A percentile compares a stretch with the other conserved stretches of the same genome.
Conservation (phyloP, 1,140 invertebrate genomes). For the Dendrolimus kikuchii region DNA sequence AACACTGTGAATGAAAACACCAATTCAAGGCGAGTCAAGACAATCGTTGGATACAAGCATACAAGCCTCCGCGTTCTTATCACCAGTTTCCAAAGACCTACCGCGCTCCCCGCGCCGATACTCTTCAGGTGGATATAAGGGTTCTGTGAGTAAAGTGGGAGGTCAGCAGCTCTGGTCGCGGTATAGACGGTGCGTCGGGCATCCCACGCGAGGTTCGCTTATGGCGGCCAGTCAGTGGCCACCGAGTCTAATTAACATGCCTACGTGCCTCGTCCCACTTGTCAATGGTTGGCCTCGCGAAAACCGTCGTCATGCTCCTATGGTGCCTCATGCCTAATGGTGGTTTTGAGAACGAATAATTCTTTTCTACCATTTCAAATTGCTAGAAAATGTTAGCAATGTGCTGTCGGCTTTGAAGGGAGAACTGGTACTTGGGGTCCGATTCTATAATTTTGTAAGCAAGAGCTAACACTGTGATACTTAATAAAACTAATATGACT, state of each 20-base stretch:
- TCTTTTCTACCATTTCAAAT: no score
- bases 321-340: constrained; percentile 4
- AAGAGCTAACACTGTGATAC: no score
- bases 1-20: constrained; percentile 63
- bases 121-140: neutral
- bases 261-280: constrained; percentile 59
- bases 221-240: constrained; percentile 52
- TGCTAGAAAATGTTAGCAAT: no score
- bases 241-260: constrained; percentile 63
- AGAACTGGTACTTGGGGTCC: no score
- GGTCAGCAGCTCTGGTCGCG: constrained; percentile 29
- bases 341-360: no score
- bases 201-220: constrained; percentile 52
- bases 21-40: constrained; percentile 36
- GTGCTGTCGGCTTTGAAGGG: no score
- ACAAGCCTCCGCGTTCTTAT: constrained; percentile 18
- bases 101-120: constrained; percentile 8
- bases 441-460: no score
- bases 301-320: constrained; percentile 45
- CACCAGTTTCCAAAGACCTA: constrained; percentile 26
- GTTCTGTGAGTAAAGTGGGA: neutral
- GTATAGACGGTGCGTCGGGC: constrained; percentile 54
- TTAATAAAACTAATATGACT: no score
- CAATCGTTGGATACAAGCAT: constrained; percentile 32
- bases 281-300: constrained; percentile 54